phyloP scores from a whole-genome alignment of 1,140 invertebrate species.

The Linepithema humile region DNA sequence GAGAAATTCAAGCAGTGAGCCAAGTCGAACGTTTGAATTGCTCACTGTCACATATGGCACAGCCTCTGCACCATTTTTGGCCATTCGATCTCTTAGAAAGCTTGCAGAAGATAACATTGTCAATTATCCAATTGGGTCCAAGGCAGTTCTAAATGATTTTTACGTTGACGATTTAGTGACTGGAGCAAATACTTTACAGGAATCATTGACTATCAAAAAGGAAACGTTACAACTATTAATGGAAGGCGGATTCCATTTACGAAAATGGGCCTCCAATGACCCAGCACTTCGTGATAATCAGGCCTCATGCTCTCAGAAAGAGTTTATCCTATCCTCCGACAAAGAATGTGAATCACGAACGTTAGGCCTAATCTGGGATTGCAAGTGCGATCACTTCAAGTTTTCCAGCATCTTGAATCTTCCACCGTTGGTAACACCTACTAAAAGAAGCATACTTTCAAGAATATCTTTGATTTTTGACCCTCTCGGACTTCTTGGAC shows the following conservation, averaged over 20 bases:
- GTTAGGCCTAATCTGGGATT: not conserved
- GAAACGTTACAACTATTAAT: too few species aligned
- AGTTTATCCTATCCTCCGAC: too few species aligned
- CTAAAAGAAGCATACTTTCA: not conserved
- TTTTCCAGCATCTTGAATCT: not conserved
- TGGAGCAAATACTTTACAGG: not conserved
- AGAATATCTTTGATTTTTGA: not conserved
- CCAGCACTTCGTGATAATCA: too few species aligned
- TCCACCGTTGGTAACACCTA: not conserved
- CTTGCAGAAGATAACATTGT: not conserved
- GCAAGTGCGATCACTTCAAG: not conserved
- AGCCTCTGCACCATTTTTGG: not conserved
- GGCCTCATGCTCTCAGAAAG: too few species aligned
- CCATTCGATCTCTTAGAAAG: not conserved
- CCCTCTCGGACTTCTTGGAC: not conserved
- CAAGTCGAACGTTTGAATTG: not conserved
- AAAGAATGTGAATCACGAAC: too few species aligned
- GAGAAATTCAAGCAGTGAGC: not conserved
- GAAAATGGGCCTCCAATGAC: not conserved
- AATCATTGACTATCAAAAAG: not conserved
- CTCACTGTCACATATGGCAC: not conserved
- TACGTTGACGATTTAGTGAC: not conserved
- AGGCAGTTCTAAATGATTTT: not conserved
- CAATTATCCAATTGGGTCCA: not conserved
- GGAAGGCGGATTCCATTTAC: not conserved